Conservation (phyloP, 23 tunicate species). For the Trididemnum clinides region DNA sequence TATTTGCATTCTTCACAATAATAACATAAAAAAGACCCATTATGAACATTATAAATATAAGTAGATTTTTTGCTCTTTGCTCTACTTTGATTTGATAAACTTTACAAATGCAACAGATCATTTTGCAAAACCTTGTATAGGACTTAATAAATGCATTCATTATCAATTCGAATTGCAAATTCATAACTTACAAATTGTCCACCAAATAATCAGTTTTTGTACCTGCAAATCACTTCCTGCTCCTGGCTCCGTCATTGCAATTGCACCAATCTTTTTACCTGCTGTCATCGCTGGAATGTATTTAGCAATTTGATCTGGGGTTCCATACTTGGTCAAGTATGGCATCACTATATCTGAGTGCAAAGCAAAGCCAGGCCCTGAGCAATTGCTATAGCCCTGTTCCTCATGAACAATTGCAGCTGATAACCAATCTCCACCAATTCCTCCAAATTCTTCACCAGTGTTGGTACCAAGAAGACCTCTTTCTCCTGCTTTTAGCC, state of each 20-base stretch:
- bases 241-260: slow-evolving; percentile 91
- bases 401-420: slow-evolving; percentile 97
- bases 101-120: too few relatives aligned
- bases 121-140: too few relatives aligned
- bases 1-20: too few relatives aligned
- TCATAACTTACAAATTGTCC: too few relatives aligned
- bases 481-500: slow-evolving; percentile 90
- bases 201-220: too few relatives aligned
- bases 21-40: too few relatives aligned
- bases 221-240: slow-evolving; percentile 98
- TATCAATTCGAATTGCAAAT: too few relatives aligned
- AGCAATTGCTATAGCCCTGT: slow-evolving; percentile 76
- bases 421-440: slow-evolving; percentile 97
- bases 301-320: slow-evolving; percentile 84
- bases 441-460: slow-evolving; percentile 85
- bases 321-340: slow-evolving; percentile 92
- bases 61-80: too few relatives aligned
- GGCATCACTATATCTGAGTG: slow-evolving; percentile 97
- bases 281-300: slow-evolving; percentile 95
- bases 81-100: too few relatives aligned
- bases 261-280: slow-evolving; percentile 86
- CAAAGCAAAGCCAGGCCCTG: slow-evolving; percentile 90
- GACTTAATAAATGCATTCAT: too few relatives aligned
- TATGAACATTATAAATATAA: too few relatives aligned
- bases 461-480: slow-evolving; percentile 85